Evolutionary conservation across 1,140 invertebrate genomes (phyloP).

Genomic region (Oryzaephilus surinamensis): DNA sequence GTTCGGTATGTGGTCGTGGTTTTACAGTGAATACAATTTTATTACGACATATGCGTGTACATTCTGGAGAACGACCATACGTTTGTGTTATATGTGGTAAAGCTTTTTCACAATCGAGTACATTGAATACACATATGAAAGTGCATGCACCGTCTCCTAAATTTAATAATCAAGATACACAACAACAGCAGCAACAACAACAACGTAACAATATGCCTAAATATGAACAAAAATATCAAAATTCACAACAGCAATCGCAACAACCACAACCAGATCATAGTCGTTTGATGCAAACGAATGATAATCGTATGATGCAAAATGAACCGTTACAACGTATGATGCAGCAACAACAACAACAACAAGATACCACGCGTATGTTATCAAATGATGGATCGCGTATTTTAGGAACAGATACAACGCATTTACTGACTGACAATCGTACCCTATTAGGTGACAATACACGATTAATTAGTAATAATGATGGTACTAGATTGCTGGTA

Average conservation of each 20-base stretch:
- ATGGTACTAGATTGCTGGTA: constrained; percentile 23
- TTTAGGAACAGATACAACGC: constrained; percentile 24
- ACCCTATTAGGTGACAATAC: constrained; percentile 15
- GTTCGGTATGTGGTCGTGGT: constrained; percentile 48
- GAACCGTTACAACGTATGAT: constrained; percentile 25
- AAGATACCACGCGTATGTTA: constrained; percentile 20
- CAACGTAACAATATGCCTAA: too few species aligned
- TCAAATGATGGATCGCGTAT: constrained; percentile 22
- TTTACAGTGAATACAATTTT: constrained; percentile 42
- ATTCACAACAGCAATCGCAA: constrained; percentile 8
- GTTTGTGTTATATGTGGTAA: constrained; percentile 46
- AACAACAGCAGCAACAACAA: too few species aligned
- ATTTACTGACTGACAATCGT: constrained; percentile 24
- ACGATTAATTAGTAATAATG: constrained; percentile 17
- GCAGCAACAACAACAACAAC: constrained; percentile 8
- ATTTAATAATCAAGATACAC: constrained; percentile 21
- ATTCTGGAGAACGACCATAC: constrained; percentile 50
- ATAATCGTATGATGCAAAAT: constrained; percentile 23
- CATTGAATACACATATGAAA: constrained; percentile 35
- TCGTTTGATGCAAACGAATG: constrained; percentile 8
- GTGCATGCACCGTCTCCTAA: constrained; percentile 28
- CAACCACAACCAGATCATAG: constrained; percentile 11
- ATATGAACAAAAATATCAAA: constrained; percentile 20
- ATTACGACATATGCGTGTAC: constrained; percentile 34
- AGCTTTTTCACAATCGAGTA: constrained; percentile 37